Percentiles rank a stretch among this genome's conserved stretches.
These are phyloP conservation scores for Columba livia DNA, from an alignment of 2,113 vertebrate species.

Conservation along the genomic window DNA sequence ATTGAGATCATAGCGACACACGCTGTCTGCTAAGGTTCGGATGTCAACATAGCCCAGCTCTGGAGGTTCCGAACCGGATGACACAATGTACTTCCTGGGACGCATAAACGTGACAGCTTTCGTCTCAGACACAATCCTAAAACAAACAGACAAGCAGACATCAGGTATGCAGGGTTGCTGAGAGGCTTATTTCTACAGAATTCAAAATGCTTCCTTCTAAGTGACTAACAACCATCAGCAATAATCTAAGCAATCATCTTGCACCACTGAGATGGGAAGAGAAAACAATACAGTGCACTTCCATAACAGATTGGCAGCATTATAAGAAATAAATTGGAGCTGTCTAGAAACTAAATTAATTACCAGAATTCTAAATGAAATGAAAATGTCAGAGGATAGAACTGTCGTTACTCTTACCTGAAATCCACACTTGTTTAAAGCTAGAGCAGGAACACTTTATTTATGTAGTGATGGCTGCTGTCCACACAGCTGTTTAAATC, in stretches of 20 bases:
- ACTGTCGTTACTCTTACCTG: background rate
- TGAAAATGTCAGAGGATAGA: background rate
- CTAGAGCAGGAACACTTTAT: background rate
- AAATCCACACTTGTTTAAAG: background rate
- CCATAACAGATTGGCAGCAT: accelerated
- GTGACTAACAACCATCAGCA: background rate
- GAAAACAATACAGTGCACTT: background rate
- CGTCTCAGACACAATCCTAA: conserved; percentile 82
- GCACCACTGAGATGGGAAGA: background rate
- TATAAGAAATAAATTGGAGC: background rate
- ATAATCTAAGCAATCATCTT: background rate
- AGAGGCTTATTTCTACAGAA: background rate
- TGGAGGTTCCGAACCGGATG: conserved; percentile 80
- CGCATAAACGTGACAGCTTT: conserved; percentile 83
- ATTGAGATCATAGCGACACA: conserved; percentile 92
- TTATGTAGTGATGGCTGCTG: background rate
- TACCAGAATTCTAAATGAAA: background rate
- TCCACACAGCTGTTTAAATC: background rate
- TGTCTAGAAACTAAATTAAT: background rate
- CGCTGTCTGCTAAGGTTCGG: conserved; percentile 84
- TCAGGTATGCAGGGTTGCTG: background rate
- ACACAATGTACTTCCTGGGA: conserved; percentile 90
- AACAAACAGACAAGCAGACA: background rate
- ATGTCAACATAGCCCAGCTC: conserved; percentile 91
- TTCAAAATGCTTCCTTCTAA: background rate